phyloP scores from a whole-genome alignment of 2,888 invertebrate genomes.

The Oxyteleia sp. region DNA sequence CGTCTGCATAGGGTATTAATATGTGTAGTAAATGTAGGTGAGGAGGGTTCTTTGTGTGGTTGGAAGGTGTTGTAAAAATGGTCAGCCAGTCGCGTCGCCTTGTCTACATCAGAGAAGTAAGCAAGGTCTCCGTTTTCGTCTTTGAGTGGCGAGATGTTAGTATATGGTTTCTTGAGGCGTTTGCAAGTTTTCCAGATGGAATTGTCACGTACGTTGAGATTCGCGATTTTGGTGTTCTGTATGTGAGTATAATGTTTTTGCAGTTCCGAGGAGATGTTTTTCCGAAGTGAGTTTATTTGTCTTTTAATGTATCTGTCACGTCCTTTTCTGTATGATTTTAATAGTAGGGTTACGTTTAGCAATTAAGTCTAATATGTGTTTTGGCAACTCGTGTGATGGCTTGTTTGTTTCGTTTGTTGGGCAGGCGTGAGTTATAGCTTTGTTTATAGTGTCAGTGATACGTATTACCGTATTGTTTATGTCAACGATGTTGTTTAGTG shows the following conservation, averaged over 20 bases:
- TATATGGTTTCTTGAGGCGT: not conserved
- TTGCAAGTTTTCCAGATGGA: slow-evolving; percentile 3
- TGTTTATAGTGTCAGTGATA: not conserved
- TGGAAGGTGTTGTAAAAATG: not conserved
- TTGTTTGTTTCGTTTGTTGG: not conserved
- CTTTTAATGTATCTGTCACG: not conserved
- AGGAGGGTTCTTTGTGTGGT: not conserved
- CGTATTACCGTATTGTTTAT: not conserved
- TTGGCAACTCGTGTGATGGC: no score
- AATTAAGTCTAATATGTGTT: no score
- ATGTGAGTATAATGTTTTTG: not conserved
- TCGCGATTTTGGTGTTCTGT: not conserved
- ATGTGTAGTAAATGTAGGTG: not conserved
- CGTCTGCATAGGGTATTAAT: not conserved
- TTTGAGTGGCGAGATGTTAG: not conserved
- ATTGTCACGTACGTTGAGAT: not conserved
- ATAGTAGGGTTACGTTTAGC: not conserved
- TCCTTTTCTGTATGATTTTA: not conserved
- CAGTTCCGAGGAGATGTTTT: not conserved
- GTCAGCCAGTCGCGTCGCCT: not conserved
- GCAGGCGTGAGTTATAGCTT: not conserved
- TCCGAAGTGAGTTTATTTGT: not conserved
- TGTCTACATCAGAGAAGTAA: not conserved
- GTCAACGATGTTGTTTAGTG: not conserved
- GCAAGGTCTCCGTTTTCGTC: not conserved